Conservation (phyloP, 2,113 vertebrate species). For the Casuarius casuarius region DNA sequence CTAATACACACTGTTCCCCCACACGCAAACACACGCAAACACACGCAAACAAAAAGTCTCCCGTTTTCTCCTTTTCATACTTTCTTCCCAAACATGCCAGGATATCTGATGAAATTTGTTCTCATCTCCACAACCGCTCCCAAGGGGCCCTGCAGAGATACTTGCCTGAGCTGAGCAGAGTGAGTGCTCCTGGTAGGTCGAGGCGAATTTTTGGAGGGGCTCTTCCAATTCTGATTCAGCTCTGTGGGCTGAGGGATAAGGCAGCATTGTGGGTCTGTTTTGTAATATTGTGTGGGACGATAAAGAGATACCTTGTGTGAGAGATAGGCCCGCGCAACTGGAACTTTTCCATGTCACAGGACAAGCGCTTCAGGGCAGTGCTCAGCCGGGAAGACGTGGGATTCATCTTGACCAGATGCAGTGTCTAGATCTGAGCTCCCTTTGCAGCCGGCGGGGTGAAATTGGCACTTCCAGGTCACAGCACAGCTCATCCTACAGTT, state of each 20-base stretch:
- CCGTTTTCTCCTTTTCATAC: background rate
- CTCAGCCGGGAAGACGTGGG: background rate
- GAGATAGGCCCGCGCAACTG: background rate
- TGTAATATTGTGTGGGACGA: accelerated
- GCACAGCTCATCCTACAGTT: background rate
- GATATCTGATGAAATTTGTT: background rate
- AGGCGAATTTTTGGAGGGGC: background rate
- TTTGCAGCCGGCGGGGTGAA: background rate
- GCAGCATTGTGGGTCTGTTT: background rate
- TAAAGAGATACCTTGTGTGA: background rate
- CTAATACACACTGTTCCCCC: background rate
- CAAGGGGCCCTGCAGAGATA: background rate
- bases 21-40: accelerated
- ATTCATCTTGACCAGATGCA: background rate
- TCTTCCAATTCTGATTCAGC: background rate
- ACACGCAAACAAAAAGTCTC: background rate
- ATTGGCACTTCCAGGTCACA: background rate
- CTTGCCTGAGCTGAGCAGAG: background rate
- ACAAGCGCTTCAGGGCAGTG: background rate
- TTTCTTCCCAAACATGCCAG: background rate
- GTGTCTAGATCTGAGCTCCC: background rate
- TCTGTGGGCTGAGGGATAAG: background rate
- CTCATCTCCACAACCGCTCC: accelerated
- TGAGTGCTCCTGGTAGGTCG: background rate
- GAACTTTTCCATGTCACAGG: background rate